Conservation (phyloP, 2,113 vertebrate species). For the Monopterus albus region DNA sequence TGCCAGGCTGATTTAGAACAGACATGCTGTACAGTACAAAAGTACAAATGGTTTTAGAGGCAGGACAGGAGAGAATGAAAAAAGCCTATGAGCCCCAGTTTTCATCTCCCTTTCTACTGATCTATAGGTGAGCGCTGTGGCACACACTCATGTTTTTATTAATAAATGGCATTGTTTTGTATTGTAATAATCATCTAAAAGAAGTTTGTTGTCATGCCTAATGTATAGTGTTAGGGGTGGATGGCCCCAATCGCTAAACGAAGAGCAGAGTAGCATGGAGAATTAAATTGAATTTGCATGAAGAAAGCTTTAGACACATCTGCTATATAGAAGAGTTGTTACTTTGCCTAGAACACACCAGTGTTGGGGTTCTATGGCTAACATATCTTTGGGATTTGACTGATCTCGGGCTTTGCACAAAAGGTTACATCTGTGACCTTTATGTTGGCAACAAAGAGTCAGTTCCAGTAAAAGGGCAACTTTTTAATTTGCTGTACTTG, state of each 20-base stretch:
- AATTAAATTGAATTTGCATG: conserved; percentile 32
- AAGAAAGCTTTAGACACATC: conserved; percentile 32
- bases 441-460: background rate
- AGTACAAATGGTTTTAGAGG: too few species aligned
- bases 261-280: conserved; percentile 24
- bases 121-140: too few species aligned
- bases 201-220: background rate
- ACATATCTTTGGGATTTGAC: conserved; percentile 33
- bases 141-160: background rate
- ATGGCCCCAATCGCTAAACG: too few species aligned
- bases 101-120: too few species aligned
- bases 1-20: conserved; percentile 63
- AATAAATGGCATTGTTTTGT: conserved; percentile 10
- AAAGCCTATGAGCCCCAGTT: too few species aligned
- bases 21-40: too few species aligned
- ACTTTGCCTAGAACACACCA: conserved; percentile 32
- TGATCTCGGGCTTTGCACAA: too few species aligned
- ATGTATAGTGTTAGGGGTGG: background rate
- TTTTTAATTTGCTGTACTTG: background rate
- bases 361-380: background rate
- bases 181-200: background rate
- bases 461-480: background rate
- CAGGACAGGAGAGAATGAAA: too few species aligned
- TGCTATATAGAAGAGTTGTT: conserved; percentile 28
- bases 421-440: conserved; percentile 2